Percentiles rank a stretch among this genome's conserved stretches.
Evolutionary conservation across 2,888 invertebrate species (phyloP).

Genomic region (Eubasilissa splendida): DNA sequence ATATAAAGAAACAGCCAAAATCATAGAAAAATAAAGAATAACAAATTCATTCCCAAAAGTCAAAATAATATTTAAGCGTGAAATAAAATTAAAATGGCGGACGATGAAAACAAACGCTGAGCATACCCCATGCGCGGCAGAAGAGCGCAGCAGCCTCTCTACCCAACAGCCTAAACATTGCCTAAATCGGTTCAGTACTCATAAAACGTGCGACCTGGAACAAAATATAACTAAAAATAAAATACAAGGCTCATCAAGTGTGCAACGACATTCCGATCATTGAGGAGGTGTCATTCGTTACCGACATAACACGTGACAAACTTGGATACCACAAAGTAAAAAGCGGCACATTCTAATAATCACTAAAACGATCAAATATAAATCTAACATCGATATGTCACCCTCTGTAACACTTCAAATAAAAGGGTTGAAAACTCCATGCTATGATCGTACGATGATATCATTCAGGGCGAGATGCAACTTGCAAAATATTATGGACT

Average conservation of each 20-base stretch:
- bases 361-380: slow-evolving; percentile 44
- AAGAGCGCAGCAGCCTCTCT: slow-evolving; percentile 49
- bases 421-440: slow-evolving; percentile 56
- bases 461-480: slow-evolving; percentile 56
- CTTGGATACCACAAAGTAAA: slow-evolving; percentile 47
- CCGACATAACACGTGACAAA: slow-evolving; percentile 46
- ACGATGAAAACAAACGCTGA: slow-evolving; percentile 54
- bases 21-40: slow-evolving; percentile 44
- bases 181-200: slow-evolving; percentile 49
- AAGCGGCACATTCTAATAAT: slow-evolving; percentile 56
- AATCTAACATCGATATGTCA: slow-evolving; percentile 51
- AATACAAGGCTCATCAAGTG: slow-evolving; percentile 49
- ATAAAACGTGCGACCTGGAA: slow-evolving; percentile 58
- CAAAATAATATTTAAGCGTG: slow-evolving; percentile 51
- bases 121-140: slow-evolving; percentile 56
- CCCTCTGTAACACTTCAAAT: slow-evolving; percentile 39
- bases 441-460: slow-evolving; percentile 57
- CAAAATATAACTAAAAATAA: slow-evolving; percentile 51
- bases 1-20: slow-evolving; percentile 52
- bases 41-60: slow-evolving; percentile 51
- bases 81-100: slow-evolving; percentile 51
- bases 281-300: slow-evolving; percentile 38
- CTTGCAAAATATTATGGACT: slow-evolving; percentile 54
- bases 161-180: slow-evolving; percentile 56
- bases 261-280: slow-evolving; percentile 48